phyloP scores from a whole-genome alignment of 92 coral and sea anemone species.

The Palythoa caribaeorum region DNA sequence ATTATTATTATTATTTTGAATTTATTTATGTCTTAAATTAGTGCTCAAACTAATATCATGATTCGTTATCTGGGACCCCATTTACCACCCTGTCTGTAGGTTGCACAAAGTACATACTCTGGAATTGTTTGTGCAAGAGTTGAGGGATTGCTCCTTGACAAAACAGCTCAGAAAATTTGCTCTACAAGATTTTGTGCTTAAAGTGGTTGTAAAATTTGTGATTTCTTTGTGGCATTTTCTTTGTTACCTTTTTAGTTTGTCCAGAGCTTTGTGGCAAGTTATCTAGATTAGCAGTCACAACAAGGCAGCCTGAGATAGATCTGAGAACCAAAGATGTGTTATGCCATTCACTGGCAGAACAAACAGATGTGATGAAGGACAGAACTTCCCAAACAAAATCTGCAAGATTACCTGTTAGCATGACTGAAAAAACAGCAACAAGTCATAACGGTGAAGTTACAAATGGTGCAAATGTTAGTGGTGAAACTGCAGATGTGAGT shows the following conservation, averaged over 20 bases:
- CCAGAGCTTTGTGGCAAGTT: conserved; percentile 54
- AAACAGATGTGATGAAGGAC: conserved; percentile 77
- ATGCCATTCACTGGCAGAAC: conserved; percentile 65
- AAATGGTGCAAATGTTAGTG: neutral
- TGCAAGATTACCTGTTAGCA: conserved; percentile 51
- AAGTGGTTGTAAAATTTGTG: neutral
- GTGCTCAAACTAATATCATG: too few species aligned
- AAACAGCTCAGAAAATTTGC: too few species aligned
- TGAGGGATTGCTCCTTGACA: too few species aligned
- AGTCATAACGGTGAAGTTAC: neutral
- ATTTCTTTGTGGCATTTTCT: neutral
- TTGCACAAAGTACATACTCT: too few species aligned
- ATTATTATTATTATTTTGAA: too few species aligned
- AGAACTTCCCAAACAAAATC: conserved; percentile 47
- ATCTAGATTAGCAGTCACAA: conserved; percentile 55
- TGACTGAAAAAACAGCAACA: conserved; percentile 34
- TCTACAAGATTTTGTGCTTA: too few species aligned
- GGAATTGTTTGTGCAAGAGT: too few species aligned
- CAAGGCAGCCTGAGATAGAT: conserved; percentile 68
- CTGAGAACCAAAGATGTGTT: conserved; percentile 63
- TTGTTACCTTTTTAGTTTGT: conserved; percentile 43
- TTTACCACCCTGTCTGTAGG: too few species aligned
- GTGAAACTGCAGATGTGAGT: neutral
- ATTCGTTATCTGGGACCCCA: too few species aligned
- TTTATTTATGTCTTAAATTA: too few species aligned